Conservation (phyloP, 2,113 vertebrate species). For the Vanacampus margaritifer region DNA sequence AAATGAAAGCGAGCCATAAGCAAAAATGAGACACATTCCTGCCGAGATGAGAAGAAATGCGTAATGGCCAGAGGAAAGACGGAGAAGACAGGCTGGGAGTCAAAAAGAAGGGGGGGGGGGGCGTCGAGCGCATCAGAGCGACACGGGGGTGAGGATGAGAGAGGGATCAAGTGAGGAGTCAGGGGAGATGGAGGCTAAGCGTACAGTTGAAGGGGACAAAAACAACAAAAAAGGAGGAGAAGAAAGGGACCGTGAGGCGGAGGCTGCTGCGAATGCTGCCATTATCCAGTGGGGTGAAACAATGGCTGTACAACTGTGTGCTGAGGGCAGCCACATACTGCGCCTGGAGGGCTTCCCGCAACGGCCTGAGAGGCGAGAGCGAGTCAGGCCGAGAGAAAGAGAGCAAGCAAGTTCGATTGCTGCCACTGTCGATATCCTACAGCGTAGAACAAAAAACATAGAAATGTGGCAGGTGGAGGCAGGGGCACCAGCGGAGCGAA, state of each 20-base stretch:
- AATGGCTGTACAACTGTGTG: constrained; percentile 49
- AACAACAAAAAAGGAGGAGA: constrained; percentile 20
- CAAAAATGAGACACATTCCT: constrained; percentile 13
- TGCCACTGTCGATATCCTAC: constrained; percentile 50
- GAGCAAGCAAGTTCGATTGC: constrained; percentile 23
- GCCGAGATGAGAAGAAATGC: neutral
- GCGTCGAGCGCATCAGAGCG: neutral
- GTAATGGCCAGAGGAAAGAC: neutral
- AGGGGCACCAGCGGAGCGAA: constrained; percentile 19
- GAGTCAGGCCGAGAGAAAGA: neutral
- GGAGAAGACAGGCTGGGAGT: neutral
- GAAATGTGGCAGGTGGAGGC: constrained; percentile 26
- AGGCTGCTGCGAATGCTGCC: constrained; percentile 35
- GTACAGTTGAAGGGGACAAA: constrained; percentile 5
- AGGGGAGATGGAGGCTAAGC: neutral
- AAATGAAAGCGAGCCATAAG: neutral
- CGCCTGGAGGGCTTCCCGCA: constrained; percentile 54
- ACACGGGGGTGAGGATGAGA: constrained; percentile 8
- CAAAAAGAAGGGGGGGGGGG: neutral
- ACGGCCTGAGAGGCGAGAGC: constrained; percentile 33
- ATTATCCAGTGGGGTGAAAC: constrained; percentile 56
- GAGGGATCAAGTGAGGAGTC: constrained; percentile 17
- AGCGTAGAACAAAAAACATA: constrained; percentile 35
- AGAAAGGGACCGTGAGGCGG: constrained; percentile 22
- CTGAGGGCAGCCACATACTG: constrained; percentile 58